Evolutionary conservation across 2,888 invertebrate species (phyloP).

Genomic region (Nephrotoma appendiculata): DNA sequence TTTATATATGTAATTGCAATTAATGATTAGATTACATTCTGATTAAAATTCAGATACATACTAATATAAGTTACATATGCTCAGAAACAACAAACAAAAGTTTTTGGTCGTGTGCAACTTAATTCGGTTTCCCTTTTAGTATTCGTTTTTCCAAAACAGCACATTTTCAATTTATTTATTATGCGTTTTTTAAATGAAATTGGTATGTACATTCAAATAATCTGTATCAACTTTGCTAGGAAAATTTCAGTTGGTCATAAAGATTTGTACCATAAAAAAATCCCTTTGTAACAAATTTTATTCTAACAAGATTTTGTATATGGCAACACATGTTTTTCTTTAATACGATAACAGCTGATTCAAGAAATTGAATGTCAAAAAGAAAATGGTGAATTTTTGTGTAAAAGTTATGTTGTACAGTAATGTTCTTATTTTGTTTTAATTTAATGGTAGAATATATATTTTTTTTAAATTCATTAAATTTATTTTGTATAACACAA

Average conservation of each 20-base stretch:
- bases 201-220: no score
- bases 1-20: not conserved
- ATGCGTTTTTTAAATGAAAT: no score
- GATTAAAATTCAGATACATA: not conserved
- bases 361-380: constrained; percentile 6
- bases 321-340: not conserved
- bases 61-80: not conserved
- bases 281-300: not conserved
- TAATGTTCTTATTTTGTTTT: not conserved
- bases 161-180: no score
- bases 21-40: not conserved
- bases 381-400: constrained; percentile 6
- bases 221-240: not conserved
- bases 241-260: not conserved
- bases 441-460: not conserved
- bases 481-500: not conserved
- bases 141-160: no score
- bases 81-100: no score
- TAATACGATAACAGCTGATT: constrained; percentile 6
- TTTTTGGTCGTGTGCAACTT: no score
- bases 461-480: not conserved
- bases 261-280: not conserved
- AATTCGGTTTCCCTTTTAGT: no score
- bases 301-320: not conserved
- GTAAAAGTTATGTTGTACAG: not conserved